These are phyloP conservation scores for Abramis brama DNA, from an alignment of 2,113 vertebrate genomes.

Conservation along the genomic window DNA sequence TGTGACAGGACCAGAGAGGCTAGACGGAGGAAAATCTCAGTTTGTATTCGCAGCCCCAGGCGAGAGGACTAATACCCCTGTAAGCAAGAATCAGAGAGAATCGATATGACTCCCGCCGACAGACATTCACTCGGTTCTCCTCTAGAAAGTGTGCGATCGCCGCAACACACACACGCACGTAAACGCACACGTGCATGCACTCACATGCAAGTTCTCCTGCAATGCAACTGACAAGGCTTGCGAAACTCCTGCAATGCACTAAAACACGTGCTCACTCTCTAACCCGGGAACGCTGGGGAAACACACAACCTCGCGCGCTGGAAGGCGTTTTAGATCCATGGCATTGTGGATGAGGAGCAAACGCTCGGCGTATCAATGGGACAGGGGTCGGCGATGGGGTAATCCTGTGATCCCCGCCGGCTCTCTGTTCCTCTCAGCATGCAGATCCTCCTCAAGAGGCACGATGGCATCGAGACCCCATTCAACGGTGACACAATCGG, in stretches of 20 bases:
- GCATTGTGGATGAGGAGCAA: background rate
- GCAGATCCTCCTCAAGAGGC: constrained; percentile 1
- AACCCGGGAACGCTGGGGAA: background rate
- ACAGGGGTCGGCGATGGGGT: constrained; percentile 15
- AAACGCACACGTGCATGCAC: constrained; percentile 2
- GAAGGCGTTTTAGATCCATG: background rate
- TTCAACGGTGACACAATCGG: background rate
- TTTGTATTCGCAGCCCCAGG: background rate
- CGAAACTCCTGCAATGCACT: constrained; percentile 34
- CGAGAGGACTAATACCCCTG: constrained; percentile 36
- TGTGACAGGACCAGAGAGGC: constrained; percentile 26
- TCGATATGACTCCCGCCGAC: background rate
- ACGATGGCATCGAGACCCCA: background rate
- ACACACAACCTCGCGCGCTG: background rate
- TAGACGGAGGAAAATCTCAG: constrained; percentile 10
- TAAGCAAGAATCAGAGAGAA: constrained; percentile 18
- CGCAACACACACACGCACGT: background rate
- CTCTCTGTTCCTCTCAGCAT: constrained; percentile 35
- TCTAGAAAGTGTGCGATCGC: background rate
- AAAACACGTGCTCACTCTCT: background rate
- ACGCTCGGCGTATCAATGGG: background rate
- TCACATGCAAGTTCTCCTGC: constrained; percentile 25
- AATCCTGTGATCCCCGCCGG: background rate
- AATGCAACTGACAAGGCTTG: background rate
- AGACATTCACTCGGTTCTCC: background rate